A percentile compares a stretch with the other conserved stretches of the same genome.
Conservation (phyloP, 1,140 invertebrate genomes). For the Ephestia elutella region DNA sequence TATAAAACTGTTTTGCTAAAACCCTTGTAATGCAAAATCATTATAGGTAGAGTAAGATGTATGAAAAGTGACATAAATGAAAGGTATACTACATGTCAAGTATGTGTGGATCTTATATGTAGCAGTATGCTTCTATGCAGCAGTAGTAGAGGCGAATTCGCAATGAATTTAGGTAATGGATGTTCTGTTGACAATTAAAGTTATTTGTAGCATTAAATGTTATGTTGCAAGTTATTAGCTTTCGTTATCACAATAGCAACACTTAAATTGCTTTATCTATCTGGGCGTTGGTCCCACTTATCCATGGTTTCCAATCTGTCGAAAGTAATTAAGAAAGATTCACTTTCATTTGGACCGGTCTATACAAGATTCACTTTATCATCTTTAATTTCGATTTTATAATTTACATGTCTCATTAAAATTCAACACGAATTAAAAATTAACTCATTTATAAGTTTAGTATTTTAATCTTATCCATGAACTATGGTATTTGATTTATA, state of each 20-base stretch:
- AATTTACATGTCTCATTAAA: not conserved
- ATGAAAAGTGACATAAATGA: too few relatives aligned
- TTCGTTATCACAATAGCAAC: conserved; percentile 2
- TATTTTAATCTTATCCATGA: not conserved
- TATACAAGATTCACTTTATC: not conserved
- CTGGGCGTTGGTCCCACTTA: conserved; percentile 1
- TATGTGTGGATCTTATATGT: too few relatives aligned
- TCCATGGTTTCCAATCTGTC: conserved; percentile 21
- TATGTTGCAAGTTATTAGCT: not conserved
- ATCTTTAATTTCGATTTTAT: not conserved
- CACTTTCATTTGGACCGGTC: conserved; percentile 4
- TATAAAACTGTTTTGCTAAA: too few relatives aligned
- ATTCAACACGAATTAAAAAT: not conserved
- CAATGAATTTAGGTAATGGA: too few relatives aligned
- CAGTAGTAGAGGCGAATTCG: too few relatives aligned
- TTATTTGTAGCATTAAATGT: too few relatives aligned
- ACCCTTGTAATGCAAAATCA: too few relatives aligned
- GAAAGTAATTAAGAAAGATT: conserved; percentile 44
- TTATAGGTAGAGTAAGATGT: too few relatives aligned
- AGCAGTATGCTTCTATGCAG: too few relatives aligned
- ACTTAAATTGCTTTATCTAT: not conserved
- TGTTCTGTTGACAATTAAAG: too few relatives aligned
- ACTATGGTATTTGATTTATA: not conserved
- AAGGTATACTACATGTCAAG: too few relatives aligned
- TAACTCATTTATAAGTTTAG: not conserved